These are phyloP conservation scores for Mionectes macconnelli DNA, from an alignment of 2,113 vertebrate species.

Conservation along the genomic window DNA sequence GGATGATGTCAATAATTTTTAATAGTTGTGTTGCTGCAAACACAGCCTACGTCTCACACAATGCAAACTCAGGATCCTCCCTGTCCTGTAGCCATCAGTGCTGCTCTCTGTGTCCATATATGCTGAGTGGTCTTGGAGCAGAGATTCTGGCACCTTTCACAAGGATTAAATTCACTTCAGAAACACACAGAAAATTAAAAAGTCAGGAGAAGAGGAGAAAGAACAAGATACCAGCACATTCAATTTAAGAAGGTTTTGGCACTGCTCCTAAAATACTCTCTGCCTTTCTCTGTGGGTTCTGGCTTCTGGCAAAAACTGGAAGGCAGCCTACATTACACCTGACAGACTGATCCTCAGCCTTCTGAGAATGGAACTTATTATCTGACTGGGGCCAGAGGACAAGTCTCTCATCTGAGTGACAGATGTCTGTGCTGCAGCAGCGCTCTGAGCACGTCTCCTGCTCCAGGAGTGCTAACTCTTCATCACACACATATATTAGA, in stretches of 20 bases:
- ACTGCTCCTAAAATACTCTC: background rate
- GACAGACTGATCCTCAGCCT: slow-evolving; percentile 13
- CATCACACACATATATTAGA: background rate
- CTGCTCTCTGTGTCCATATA: background rate
- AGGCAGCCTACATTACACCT: background rate
- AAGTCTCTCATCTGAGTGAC: slow-evolving; percentile 1
- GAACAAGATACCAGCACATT: background rate
- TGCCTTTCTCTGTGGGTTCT: slow-evolving; percentile 6
- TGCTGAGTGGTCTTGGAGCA: background rate
- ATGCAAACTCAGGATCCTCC: background rate
- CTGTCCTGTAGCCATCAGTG: background rate
- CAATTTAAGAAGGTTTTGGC: slow-evolving; percentile 37
- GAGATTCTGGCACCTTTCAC: background rate
- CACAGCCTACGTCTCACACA: background rate
- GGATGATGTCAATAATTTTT: slow-evolving; percentile 4
- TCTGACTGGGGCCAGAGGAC: background rate
- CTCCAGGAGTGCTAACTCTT: background rate
- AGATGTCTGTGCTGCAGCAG: background rate
- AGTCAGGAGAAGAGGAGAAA: background rate
- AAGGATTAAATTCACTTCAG: background rate
- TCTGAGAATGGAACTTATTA: background rate
- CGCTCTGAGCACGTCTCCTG: background rate
- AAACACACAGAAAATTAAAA: slow-evolving; percentile 24
- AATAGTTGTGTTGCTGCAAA: background rate
- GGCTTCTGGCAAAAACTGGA: background rate